These are phyloP conservation scores for Gobiocypris rarus DNA, from an alignment of 2,113 vertebrate genomes.

Conservation along the genomic window DNA sequence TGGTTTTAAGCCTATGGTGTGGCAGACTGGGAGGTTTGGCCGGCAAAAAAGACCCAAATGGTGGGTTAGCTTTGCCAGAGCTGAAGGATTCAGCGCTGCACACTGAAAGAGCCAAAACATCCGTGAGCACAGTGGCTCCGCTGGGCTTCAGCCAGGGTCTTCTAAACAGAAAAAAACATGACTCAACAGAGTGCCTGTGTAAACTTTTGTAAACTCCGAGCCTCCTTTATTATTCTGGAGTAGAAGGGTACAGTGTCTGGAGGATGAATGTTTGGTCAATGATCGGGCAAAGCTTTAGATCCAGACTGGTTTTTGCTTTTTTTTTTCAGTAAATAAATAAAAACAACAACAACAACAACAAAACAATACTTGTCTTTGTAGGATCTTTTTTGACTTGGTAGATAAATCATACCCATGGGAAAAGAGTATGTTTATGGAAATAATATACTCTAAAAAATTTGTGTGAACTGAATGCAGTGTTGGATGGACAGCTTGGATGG, in stretches of 20 bases:
- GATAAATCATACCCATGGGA: neutral
- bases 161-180: conserved; percentile 69
- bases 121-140: conserved; percentile 18
- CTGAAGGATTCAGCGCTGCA: conserved; percentile 57
- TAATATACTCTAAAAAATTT: neutral
- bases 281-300: neutral
- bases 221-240: conserved; percentile 26
- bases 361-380: neutral
- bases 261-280: neutral
- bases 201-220: conserved; percentile 14
- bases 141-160: conserved; percentile 65
- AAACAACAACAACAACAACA: neutral
- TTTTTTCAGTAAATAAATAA: neutral
- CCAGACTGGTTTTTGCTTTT: neutral
- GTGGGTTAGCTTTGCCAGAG: conserved; percentile 59
- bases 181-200: conserved; percentile 42
- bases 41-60: conserved; percentile 55
- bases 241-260: neutral
- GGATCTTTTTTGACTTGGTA: conserved; percentile 1
- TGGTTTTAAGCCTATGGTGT: conserved; percentile 48
- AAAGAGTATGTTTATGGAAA: neutral
- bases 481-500: too few species aligned
- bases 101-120: conserved; percentile 42
- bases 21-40: conserved; percentile 57
- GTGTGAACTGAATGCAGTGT: too few species aligned